A percentile compares a stretch with the other conserved stretches of the same genome.
Conservation (phyloP, 2,888 invertebrate genomes). For the Epistrophe grossulariae region DNA sequence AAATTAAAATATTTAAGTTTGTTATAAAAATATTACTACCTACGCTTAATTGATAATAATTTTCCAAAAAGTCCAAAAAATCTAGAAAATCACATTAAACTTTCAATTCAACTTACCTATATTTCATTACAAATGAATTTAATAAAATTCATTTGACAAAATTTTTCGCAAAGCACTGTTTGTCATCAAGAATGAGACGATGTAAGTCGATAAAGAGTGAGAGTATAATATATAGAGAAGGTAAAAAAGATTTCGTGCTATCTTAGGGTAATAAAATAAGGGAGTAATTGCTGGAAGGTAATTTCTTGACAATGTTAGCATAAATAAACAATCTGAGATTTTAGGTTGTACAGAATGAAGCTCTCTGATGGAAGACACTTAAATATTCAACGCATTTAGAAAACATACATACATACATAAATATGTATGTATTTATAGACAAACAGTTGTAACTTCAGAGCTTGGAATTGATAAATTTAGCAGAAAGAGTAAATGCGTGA, state of each 20-base stretch:
- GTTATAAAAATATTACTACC: too few relatives aligned
- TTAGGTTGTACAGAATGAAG: not conserved
- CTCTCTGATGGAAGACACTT: not conserved
- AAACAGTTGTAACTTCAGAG: not conserved
- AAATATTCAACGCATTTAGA: not conserved
- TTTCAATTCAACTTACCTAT: too few relatives aligned
- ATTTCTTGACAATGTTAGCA: conserved; percentile 30
- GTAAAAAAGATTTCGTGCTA: conserved; percentile 6
- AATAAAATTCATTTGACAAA: not conserved
- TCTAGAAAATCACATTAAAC: too few relatives aligned
- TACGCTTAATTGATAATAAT: too few relatives aligned
- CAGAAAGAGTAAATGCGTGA: not conserved
- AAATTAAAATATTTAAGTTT: too few relatives aligned
- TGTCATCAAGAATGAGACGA: not conserved
- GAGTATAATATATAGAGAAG: conserved; percentile 2
- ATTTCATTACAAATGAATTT: not conserved
- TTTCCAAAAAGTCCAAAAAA: too few relatives aligned
- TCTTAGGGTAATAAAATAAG: conserved; percentile 23
- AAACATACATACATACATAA: not conserved
- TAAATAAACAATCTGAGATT: conserved; percentile 24
- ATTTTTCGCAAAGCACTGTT: not conserved
- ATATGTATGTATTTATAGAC: too few relatives aligned
- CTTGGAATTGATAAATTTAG: not conserved
- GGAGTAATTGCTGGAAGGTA: conserved; percentile 28
- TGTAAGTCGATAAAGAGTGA: not conserved